A percentile compares a stretch with the other conserved stretches of the same genome.
phyloP scores from a whole-genome alignment of 1,140 invertebrate species.

The Harlomillsia oculata region DNA sequence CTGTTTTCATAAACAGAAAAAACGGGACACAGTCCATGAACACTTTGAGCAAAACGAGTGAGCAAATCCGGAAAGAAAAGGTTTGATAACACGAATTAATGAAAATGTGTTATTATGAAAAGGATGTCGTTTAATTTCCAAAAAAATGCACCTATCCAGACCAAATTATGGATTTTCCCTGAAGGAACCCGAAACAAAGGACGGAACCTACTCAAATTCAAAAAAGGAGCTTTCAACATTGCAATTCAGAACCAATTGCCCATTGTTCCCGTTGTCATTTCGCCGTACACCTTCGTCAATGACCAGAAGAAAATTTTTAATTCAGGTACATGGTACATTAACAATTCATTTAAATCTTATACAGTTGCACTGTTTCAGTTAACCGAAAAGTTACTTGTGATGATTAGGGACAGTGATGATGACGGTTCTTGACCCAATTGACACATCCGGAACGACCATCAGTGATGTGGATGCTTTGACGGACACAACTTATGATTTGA shows the following conservation, averaged over 20 bases:
- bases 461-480: conserved; percentile 44
- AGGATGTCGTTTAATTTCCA: neutral
- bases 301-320: conserved; percentile 66
- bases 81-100: no score
- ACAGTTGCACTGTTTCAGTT: no score
- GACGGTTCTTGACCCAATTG: conserved; percentile 44
- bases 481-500: conserved; percentile 39
- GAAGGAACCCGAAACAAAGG: conserved; percentile 64
- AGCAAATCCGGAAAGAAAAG: conserved; percentile 59
- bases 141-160: conserved; percentile 42
- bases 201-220: conserved; percentile 66
- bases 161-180: conserved; percentile 63
- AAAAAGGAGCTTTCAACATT: conserved; percentile 90
- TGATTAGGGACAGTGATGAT: conserved; percentile 47
- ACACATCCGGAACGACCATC: conserved; percentile 32
- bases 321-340: conserved; percentile 52
- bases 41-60: conserved; percentile 64
- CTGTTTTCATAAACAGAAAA: conserved; percentile 81
- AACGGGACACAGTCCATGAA: conserved; percentile 67
- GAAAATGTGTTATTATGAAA: neutral
- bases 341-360: no score
- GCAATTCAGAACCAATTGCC: conserved; percentile 78
- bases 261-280: conserved; percentile 80
- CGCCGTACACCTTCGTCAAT: conserved; percentile 77
- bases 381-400: no score